A percentile compares a stretch with the other conserved stretches of the same genome.
Conservation (phyloP, 2,113 vertebrate species). For the Henicopernis longicauda region DNA sequence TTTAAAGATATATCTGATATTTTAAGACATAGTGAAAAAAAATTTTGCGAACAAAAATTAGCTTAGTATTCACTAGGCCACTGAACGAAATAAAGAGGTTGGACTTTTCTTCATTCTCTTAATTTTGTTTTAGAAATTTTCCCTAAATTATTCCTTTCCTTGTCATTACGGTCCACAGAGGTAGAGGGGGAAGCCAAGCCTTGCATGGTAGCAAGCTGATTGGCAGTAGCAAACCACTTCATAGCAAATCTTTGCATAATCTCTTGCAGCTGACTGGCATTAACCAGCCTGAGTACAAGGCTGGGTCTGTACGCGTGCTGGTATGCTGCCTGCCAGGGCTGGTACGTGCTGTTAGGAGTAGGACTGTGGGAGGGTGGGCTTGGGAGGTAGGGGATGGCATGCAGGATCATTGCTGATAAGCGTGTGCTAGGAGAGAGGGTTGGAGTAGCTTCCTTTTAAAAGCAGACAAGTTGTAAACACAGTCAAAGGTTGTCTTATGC, state of each 20-base stretch:
- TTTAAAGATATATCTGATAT: neutral
- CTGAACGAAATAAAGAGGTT: neutral
- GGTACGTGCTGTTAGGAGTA: neutral
- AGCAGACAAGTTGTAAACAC: neutral
- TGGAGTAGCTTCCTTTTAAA: neutral
- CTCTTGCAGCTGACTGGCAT: neutral
- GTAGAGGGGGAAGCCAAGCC: neutral
- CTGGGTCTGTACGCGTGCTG: neutral
- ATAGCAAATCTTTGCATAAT: neutral
- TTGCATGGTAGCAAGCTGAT: rapidly evolving
- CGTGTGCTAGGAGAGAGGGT: neutral
- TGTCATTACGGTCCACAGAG: neutral
- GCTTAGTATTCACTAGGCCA: neutral
- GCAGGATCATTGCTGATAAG: rapidly evolving
- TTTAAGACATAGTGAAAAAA: neutral
- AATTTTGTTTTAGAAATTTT: neutral
- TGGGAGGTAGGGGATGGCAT: rapidly evolving
- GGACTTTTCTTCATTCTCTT: neutral
- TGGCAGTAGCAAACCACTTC: neutral
- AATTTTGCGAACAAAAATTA: neutral
- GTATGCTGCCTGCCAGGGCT: neutral
- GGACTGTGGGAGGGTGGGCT: neutral
- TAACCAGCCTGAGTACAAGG: rapidly evolving
- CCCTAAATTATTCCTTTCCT: neutral
- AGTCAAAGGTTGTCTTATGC: neutral